Base-by-base conservation (phyloP, 2,888 invertebrate species). In the Phalera bucephala region DNA sequence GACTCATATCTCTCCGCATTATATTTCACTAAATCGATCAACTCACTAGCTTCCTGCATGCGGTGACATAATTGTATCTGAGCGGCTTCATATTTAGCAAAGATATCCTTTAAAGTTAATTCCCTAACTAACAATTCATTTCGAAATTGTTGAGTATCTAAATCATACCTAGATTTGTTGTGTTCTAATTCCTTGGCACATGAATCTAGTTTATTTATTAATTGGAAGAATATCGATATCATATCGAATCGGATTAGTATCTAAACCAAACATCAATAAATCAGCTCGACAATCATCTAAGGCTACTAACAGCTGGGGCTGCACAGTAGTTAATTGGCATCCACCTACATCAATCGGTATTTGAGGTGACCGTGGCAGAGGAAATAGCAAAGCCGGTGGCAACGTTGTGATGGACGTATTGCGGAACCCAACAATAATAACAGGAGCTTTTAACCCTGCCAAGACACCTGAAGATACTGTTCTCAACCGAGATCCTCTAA, bases 341-440 rank as follows among this genome's bases (percentile, higher is more conserved):
- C 95, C 95, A 2, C 93, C 91, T 0, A 97, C 92, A 67, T 97
- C 96, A 2, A 97, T 90, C 3, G 91, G 92, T 15, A 97, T 92
- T 46, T 93, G 93, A 0, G 96, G 95, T 2, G 97, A 97, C 60
- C 96, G 91, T 0, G 97, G 97, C 11, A 97, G 92, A 0, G 97
- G 96, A 68, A 97, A 96, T 39, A 97, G 92, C 12, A 97, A 74
- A 0, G 96, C 95, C 2, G 96, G 94, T 0, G 97, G 96, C 34
- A 97, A 82, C 7, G 91, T 90, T 8, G 92, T 92, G 4, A 97
- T 80, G 0, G 96, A 96, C 0, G 97, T 97, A 63, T 97, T 96
- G 31, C 93, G 92, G 31, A 97, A 85, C 36, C 93, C 91, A n/a
- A 97, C 93, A 0, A 89, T 91, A 1, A 97, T 91, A 7, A 91